Percentiles rank a stretch among this genome's conserved stretches.
Conservation (phyloP, 1,140 invertebrate species). For the Aphis gossypii region DNA sequence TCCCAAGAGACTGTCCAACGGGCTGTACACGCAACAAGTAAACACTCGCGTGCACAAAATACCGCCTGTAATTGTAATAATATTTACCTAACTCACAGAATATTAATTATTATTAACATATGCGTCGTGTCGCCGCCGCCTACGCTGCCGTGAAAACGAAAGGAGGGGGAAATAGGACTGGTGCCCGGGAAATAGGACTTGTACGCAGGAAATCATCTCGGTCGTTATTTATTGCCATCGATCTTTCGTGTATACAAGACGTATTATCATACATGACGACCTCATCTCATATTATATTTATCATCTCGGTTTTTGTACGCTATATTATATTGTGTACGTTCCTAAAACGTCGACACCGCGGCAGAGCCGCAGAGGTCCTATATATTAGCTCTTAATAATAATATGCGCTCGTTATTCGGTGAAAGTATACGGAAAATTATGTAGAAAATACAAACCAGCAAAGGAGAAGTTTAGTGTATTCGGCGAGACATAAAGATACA, state of each 20-base stretch:
- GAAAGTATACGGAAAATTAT: conserved; percentile 34
- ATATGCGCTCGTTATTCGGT: not conserved
- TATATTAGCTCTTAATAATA: not conserved
- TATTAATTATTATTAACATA: not conserved
- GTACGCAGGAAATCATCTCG: not conserved
- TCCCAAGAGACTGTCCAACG: conserved; percentile 71
- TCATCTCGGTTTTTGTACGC: not conserved
- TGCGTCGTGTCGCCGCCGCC: not conserved
- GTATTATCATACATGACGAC: not conserved
- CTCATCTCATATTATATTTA: not conserved
- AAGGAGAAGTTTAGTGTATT: not conserved
- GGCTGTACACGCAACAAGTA: conserved; percentile 73
- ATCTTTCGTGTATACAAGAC: not conserved
- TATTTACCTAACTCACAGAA: not conserved
- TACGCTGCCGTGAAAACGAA: not conserved
- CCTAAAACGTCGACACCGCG: not conserved
- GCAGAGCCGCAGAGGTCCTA: not conserved
- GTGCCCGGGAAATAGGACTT: not conserved
- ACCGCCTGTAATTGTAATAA: not conserved
- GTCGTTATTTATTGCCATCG: not conserved
- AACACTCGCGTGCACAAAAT: not conserved
- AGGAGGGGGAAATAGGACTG: not conserved
- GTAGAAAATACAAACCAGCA: not conserved
- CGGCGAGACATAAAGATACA: not conserved
- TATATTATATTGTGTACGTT: not conserved